Percentiles rank a stretch among this genome's conserved stretches.
phyloP scores from a whole-genome alignment of 2,888 invertebrate species.

The Diarsia mendica region DNA sequence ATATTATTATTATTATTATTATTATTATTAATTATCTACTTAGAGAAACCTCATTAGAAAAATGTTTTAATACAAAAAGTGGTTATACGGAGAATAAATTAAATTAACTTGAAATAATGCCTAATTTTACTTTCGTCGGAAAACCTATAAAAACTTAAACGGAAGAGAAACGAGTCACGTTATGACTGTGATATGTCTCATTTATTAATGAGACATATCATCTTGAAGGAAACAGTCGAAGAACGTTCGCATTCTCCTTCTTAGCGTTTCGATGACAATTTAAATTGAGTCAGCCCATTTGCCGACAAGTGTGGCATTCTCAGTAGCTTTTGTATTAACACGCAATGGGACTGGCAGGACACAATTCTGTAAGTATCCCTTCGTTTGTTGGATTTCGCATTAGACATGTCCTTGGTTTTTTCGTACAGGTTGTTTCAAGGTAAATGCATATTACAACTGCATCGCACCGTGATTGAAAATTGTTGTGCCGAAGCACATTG shows the following conservation, averaged over 20 bases:
- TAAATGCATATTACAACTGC: neutral
- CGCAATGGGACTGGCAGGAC: too few species aligned
- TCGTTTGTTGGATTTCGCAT: too few species aligned
- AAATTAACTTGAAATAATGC: slow-evolving; percentile 38
- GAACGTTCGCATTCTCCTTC: too few species aligned
- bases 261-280: too few species aligned
- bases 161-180: slow-evolving; percentile 11
- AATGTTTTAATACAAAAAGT: slow-evolving; percentile 68
- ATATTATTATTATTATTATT: too few species aligned
- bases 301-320: too few species aligned
- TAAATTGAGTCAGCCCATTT: too few species aligned
- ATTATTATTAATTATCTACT: too few species aligned
- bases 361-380: too few species aligned
- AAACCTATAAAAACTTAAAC: slow-evolving; percentile 8
- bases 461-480: neutral
- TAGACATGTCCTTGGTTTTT: neutral
- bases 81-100: slow-evolving; percentile 36
- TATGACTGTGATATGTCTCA: neutral
- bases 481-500: neutral
- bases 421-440: neutral
- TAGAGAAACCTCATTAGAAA: slow-evolving; percentile 28
- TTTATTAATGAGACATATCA: too few species aligned
- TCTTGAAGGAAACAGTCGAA: neutral
- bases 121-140: slow-evolving; percentile 1
- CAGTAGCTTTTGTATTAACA: too few species aligned